A percentile compares a stretch with the other conserved stretches of the same genome.
phyloP scores from a whole-genome alignment of 2,113 vertebrate species.

The Hoplias malabaricus region DNA sequence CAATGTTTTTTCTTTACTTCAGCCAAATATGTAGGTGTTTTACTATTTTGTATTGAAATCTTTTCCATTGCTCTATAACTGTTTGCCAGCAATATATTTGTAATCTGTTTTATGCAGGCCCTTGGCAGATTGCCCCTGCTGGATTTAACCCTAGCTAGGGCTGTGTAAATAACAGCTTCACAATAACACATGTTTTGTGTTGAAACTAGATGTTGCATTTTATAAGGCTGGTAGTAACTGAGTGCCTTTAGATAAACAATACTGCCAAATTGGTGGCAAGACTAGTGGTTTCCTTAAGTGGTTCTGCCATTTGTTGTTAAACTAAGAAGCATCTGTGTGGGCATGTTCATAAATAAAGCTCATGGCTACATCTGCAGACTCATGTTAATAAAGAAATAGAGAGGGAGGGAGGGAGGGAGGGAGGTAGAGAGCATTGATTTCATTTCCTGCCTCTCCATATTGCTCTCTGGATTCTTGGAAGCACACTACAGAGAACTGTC shows the following conservation, averaged over 20 bases:
- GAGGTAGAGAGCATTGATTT: conserved; percentile 68
- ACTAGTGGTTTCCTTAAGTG: conserved; percentile 1
- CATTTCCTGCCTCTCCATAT: conserved; percentile 66
- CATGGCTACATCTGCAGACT: conserved; percentile 66
- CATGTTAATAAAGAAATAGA: conserved; percentile 69
- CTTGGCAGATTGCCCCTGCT: background rate
- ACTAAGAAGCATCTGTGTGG: conserved; percentile 47
- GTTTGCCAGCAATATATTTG: background rate
- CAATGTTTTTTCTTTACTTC: too few relatives aligned
- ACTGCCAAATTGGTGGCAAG: conserved; percentile 42
- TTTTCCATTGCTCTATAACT: too few relatives aligned
- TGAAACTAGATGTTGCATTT: background rate
- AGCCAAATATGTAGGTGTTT: too few relatives aligned
- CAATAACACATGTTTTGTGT: background rate
- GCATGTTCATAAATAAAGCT: conserved; percentile 68
- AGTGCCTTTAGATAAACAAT: conserved; percentile 19
- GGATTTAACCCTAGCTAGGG: background rate
- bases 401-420: conserved; percentile 25
- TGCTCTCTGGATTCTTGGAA: conserved; percentile 60
- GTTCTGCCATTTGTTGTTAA: conserved; percentile 46
- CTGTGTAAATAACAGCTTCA: background rate
- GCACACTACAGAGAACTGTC: conserved; percentile 65
- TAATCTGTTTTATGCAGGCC: background rate
- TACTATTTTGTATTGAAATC: too few relatives aligned
- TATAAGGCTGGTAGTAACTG: background rate